phyloP scores from a whole-genome alignment of 2,797 vertebrate species.

The Premnoplex brunnescens region DNA sequence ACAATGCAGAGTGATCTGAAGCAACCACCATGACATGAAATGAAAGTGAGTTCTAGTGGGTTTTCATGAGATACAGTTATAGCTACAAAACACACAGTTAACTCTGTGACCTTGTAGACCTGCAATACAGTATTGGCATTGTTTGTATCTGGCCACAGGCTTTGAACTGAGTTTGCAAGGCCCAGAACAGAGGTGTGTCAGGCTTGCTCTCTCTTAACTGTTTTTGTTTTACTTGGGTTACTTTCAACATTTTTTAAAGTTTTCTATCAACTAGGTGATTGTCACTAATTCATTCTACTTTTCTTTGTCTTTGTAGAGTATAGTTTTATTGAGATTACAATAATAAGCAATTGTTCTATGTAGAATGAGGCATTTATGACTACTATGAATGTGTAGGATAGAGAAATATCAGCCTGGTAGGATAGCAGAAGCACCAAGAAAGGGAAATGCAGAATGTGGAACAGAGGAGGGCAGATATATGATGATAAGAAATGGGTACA shows the following conservation, averaged over 20 bases:
- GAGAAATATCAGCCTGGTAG: neutral
- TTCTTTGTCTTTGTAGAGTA: neutral
- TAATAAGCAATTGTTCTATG: neutral
- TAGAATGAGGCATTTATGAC: neutral
- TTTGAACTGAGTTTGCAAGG: neutral
- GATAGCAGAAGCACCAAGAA: fast-evolving
- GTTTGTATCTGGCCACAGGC: neutral
- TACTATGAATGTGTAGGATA: neutral
- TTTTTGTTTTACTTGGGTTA: neutral
- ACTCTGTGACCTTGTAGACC: neutral
- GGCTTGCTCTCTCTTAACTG: neutral
- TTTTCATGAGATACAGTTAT: neutral
- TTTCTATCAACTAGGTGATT: fast-evolving
- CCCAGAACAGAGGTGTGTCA: neutral
- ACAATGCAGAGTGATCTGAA: neutral
- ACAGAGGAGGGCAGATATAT: neutral
- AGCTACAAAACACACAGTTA: neutral
- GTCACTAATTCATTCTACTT: neutral
- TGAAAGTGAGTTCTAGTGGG: neutral
- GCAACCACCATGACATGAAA: neutral
- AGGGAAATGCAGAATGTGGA: neutral
- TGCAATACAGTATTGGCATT: neutral
- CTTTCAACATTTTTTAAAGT: neutral
- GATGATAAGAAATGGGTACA: neutral
- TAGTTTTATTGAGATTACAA: neutral